These are phyloP conservation scores for Potamarius usumacintae DNA, from an alignment of 2,113 vertebrate genomes.

Conservation along the genomic window DNA sequence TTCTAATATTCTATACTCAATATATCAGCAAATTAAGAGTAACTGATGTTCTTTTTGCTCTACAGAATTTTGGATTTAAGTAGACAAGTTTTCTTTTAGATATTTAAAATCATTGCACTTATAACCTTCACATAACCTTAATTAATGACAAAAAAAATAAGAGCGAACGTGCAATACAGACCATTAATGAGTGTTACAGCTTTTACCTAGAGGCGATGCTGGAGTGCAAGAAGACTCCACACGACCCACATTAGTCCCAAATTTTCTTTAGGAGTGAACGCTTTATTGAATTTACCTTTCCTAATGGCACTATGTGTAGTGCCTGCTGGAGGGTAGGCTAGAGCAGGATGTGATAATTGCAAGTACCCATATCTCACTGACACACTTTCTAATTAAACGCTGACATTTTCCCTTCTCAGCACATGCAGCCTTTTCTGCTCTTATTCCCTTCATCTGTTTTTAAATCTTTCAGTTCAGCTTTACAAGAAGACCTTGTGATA, in stretches of 20 bases:
- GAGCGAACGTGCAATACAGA: background rate
- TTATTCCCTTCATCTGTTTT: slow-evolving; percentile 5
- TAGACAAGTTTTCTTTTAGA: background rate
- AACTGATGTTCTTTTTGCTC: background rate
- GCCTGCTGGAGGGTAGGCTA: slow-evolving; percentile 57
- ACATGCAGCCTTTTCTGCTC: slow-evolving; percentile 58
- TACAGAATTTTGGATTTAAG: background rate
- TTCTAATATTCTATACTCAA: background rate
- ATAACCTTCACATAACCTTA: background rate
- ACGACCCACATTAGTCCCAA: slow-evolving; percentile 63
- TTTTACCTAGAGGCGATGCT: slow-evolving; percentile 49
- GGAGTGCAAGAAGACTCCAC: slow-evolving; percentile 51
- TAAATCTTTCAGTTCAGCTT: slow-evolving; percentile 20
- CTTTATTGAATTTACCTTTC: slow-evolving; percentile 75
- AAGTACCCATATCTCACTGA: slow-evolving; percentile 56
- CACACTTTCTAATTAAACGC: slow-evolving; percentile 69
- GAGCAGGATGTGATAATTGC: slow-evolving; percentile 70
- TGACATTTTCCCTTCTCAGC: slow-evolving; percentile 75
- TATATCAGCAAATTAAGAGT: background rate
- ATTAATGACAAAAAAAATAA: background rate
- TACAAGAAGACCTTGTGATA: slow-evolving; percentile 5
- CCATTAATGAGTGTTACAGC: background rate
- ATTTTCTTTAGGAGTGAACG: slow-evolving; percentile 60
- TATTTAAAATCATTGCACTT: background rate
- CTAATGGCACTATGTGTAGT: slow-evolving; percentile 69